These are phyloP conservation scores for Leptarthrus brevirostris DNA, from an alignment of 2,888 invertebrate genomes.

Conservation along the genomic window DNA sequence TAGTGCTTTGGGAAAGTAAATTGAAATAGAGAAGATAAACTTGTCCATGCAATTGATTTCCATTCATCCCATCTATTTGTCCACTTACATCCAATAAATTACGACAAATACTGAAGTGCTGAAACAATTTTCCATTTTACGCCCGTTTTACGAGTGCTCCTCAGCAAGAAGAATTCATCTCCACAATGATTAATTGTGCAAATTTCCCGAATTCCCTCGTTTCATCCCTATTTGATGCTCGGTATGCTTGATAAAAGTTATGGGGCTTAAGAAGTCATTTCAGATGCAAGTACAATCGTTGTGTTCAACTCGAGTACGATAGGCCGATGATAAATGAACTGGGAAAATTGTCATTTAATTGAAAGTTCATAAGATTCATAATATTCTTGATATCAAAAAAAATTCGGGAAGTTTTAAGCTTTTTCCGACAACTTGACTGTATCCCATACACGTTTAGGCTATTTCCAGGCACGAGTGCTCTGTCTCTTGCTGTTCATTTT, in stretches of 20 bases:
- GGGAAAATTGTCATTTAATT: slow-evolving; percentile 22
- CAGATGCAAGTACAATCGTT: not conserved
- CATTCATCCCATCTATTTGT: no score
- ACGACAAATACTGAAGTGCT: no score
- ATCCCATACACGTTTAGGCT: not conserved
- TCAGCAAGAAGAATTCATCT: not conserved
- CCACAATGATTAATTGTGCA: not conserved
- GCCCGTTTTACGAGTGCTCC: no score
- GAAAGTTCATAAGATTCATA: slow-evolving; percentile 21
- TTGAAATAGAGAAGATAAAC: no score
- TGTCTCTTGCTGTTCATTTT: slow-evolving; percentile 21
- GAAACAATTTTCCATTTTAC: no score
- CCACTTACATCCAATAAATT: no score
- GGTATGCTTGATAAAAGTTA: no score
- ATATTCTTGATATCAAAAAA: not conserved
- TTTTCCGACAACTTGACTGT: slow-evolving; percentile 8
- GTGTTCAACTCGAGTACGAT: not conserved
- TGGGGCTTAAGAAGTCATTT: no score
- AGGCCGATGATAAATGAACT: slow-evolving; percentile 31
- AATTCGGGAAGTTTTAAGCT: slow-evolving; percentile 3
- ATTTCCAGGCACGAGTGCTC: not conserved
- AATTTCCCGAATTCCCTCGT: not conserved
- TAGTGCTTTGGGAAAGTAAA: no score
- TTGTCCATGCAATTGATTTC: no score
- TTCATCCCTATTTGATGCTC: no score